These are phyloP conservation scores for Tupaia tana DNA, from an alignment of 2,113 vertebrate genomes.

Conservation along the genomic window DNA sequence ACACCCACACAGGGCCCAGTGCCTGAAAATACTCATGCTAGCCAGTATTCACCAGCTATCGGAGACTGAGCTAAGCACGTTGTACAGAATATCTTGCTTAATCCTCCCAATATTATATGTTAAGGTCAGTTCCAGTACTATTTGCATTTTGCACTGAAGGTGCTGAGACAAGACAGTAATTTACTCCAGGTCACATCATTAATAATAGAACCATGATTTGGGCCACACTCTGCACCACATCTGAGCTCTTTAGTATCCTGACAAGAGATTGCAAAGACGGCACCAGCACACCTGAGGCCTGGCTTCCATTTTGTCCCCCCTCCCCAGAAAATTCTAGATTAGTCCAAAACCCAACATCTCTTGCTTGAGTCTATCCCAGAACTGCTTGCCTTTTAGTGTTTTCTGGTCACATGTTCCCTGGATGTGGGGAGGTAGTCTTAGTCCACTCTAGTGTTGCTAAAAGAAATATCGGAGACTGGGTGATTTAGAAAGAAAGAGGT, in stretches of 20 bases:
- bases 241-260: fast-evolving
- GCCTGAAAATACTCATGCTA: background rate
- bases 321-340: background rate
- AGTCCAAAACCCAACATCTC: background rate
- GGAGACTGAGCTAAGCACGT: background rate
- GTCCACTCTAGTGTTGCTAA: too few species aligned
- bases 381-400: background rate
- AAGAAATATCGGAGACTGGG: too few species aligned
- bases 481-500: too few species aligned
- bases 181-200: background rate
- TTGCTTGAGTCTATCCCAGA: background rate
- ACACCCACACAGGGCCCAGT: background rate
- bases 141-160: background rate
- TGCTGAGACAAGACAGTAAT: background rate
- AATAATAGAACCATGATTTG: background rate
- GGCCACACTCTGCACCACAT: background rate
- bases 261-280: background rate
- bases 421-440: too few species aligned
- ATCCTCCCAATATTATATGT: background rate
- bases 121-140: background rate
- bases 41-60: background rate
- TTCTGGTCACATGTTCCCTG: background rate
- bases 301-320: background rate
- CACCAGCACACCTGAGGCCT: background rate
- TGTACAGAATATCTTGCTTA: background rate